Conservation (phyloP, 2,888 invertebrate species). For the Chrysolina americana region DNA sequence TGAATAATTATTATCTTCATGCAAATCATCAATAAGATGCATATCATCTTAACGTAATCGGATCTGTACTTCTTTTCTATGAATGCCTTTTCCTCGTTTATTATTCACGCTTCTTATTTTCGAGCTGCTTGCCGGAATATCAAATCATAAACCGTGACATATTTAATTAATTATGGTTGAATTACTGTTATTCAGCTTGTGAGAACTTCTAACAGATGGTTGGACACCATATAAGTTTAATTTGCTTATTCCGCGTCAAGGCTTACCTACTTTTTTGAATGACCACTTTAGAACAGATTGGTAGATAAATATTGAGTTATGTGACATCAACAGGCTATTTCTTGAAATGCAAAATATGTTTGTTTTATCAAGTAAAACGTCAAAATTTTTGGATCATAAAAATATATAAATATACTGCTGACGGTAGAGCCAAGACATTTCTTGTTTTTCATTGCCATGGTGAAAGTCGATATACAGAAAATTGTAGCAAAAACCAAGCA, state of each 20-base stretch:
- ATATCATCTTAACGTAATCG: no score
- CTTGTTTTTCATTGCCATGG: neutral
- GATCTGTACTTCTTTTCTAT: neutral
- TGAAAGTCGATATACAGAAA: no score
- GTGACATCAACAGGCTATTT: neutral
- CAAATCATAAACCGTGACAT: slow-evolving; percentile 19
- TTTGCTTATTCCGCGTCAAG: slow-evolving; percentile 2
- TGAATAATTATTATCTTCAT: no score
- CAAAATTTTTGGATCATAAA: neutral
- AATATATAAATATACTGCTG: no score
- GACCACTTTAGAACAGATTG: slow-evolving; percentile 7
- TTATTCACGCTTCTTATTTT: neutral
- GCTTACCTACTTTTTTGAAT: neutral
- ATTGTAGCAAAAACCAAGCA: no score
- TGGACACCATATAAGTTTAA: neutral
- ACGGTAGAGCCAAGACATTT: neutral
- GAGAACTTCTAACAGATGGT: slow-evolving; percentile 12
- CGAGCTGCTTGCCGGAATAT: neutral
- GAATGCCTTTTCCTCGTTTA: slow-evolving; percentile 6
- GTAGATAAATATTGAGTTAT: neutral
- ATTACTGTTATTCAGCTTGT: slow-evolving; percentile 17
- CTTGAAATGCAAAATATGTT: neutral
- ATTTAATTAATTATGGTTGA: slow-evolving; percentile 11
- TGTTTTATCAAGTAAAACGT: neutral
- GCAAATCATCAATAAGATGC: no score